Evolutionary conservation across 2,797 vertebrate species (phyloP).

Genomic region (Enteromius trimaculatus): DNA sequence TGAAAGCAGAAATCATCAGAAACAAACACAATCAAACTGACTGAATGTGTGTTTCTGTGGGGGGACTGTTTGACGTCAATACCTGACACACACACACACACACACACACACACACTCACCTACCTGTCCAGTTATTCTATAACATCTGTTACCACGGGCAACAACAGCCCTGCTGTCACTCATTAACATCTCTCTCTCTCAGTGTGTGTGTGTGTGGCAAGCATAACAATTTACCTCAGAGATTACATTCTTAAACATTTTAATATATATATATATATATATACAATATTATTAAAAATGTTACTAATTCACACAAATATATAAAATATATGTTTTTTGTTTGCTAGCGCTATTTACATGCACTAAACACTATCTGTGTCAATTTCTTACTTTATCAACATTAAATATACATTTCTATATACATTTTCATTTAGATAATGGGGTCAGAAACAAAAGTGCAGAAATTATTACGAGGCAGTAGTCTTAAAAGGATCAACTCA

Average conservation of each 20-base stretch:
- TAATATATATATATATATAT: not conserved
- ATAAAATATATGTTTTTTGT: too few relatives aligned
- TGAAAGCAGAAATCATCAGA: conserved; percentile 24
- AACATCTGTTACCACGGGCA: not conserved
- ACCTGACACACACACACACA: conserved; percentile 1
- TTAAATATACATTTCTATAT: not conserved
- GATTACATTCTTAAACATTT: not conserved
- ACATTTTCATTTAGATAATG: not conserved
- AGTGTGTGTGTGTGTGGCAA: too few relatives aligned
- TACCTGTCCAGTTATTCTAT: conserved; percentile 18
- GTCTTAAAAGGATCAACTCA: not conserved
- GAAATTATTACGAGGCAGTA: not conserved
- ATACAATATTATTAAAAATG: too few relatives aligned
- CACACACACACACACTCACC: not conserved
- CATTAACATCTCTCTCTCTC: not conserved
- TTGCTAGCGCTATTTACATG: too few relatives aligned
- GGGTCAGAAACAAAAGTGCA: not conserved
- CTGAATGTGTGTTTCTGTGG: not conserved
- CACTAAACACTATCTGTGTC: too few relatives aligned
- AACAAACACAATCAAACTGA: conserved; percentile 13
- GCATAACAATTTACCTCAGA: not conserved
- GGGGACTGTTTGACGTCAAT: conserved; percentile 14
- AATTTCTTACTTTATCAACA: not conserved
- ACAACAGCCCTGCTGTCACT: not conserved
- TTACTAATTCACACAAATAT: too few relatives aligned